These are phyloP conservation scores for Sminthopsis crassicaudata DNA, from an alignment of 2,113 vertebrate species.

Conservation along the genomic window DNA sequence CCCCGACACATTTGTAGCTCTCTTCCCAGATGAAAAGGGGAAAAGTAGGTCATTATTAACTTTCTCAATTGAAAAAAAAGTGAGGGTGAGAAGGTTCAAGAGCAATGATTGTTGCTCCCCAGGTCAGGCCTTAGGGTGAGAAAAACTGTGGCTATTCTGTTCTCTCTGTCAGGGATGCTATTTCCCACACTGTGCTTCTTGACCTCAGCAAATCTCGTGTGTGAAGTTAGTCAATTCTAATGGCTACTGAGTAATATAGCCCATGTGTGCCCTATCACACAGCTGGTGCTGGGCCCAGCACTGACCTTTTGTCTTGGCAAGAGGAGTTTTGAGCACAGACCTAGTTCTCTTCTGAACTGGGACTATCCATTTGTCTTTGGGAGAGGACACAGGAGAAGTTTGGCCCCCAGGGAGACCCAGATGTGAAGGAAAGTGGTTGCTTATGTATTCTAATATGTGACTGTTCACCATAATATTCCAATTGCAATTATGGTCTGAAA, in stretches of 20 bases:
- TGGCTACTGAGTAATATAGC: neutral
- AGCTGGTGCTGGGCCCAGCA: neutral
- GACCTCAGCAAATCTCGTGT: neutral
- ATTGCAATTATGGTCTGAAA: neutral
- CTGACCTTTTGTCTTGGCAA: neutral
- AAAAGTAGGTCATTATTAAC: neutral
- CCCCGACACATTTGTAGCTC: neutral
- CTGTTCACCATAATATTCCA: neutral
- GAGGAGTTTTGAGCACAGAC: neutral
- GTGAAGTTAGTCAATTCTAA: neutral
- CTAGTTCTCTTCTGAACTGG: neutral
- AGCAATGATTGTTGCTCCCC: neutral
- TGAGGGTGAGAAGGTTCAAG: neutral
- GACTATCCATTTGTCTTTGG: neutral
- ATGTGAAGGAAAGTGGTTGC: neutral
- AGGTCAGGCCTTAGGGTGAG: neutral
- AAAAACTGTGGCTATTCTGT: neutral
- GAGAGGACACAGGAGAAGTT: neutral
- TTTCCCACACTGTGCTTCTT: neutral
- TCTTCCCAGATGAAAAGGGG: neutral
- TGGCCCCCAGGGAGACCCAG: neutral
- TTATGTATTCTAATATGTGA: neutral
- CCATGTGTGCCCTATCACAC: neutral
- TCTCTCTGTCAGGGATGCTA: neutral
- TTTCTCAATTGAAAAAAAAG: neutral